Evolutionary conservation across 1,140 invertebrate genomes (phyloP), one percentile per base, ranked within the genome.

Genomic region (Camponotus pennsylvanicus): DNA sequence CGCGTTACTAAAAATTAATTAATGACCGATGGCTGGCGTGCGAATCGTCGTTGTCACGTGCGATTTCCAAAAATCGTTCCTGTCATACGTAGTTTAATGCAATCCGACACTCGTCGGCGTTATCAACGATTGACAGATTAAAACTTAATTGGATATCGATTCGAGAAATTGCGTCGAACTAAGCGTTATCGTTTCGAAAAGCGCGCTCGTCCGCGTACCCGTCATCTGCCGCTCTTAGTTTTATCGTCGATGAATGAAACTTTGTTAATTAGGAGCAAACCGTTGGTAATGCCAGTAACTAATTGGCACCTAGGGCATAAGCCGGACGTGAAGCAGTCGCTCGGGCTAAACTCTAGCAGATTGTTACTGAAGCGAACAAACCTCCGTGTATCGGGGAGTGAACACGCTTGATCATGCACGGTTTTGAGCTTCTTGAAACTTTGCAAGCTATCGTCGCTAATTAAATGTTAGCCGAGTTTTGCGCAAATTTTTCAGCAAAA

Each of bases 201-300:
- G 77, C 66, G 34, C 49, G 52, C 32, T 69, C 77, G 32, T 34
- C 13, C 57, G 70, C 52, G 11, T 13, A 66, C 73, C 64, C 85
- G 49, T 45, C 71, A 15, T 55, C 64, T 71, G 37, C 88, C 88
- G 77, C 67, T 82, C 66, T 89, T 85, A 88, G 88, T 90, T 92
- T 90, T 89, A 88, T 88, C 92, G 90, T 92, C 90, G 92, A 93
- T 93, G 93, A 89, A 90, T 75, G 90, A 89, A 94, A 94, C 91
- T 95, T 94, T 88, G 92, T 92, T 93, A 94, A 94, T 95, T 94
- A 94, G 91, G 89, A 92, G 88, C 86, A 92, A 91, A 90, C 89
- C 92, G 92, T 93, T 93, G 86, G 85, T 93, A 93, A 94, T 92
- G 89, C 90, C 86, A 89, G 91, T 91, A 93, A 93, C 92, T 93